Base-by-base conservation (phyloP, 2,113 vertebrate genomes). In the Eurystomus gularis region DNA sequence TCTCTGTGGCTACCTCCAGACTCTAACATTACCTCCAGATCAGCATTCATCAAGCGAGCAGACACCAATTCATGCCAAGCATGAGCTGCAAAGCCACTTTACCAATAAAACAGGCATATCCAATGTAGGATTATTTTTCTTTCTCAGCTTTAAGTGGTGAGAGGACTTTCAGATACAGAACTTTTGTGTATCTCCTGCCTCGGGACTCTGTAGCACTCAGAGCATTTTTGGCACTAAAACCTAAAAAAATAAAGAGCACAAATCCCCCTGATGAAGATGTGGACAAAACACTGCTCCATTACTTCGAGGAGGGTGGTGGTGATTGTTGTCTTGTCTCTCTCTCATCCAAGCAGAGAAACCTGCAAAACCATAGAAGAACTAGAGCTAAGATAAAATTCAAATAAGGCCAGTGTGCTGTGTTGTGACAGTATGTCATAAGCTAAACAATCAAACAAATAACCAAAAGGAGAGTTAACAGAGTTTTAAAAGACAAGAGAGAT, bases 241-340 rank as follows among this genome's bases (percentile, higher is more conserved):
- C 52, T 35, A 44, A 39, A 64, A 51, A 25, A 66, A 44, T 39
- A 65, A 52, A 51, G 5, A 60, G 16, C 28, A 39, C 37, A 58
- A 91, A 66, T 44, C 17, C 31, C 44, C 72, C 60, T 79, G 60
- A 72, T 46, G 11, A 24, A 46, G 17, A 15, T 66, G 19, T 26
- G n/a, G 13, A n/a, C 39, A 58, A 65, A 60, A 15, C 17, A 44
- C 8, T 10, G 25, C 26, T 35, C 29, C 24, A 18, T 54, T 46
- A 20, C 19, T 71, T 71, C 2, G 13, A 2, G 6, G 1, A 15
- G 39, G 9, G 4, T 4, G 46, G 46, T 7, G 17, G 46, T 11
- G 11, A 28, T 6, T 44, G 37, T 8, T 51, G 18, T 28, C 26
- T 75, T 33, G 44, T 51, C 17, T 81, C 8, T 31, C 11, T 51